phyloP scores from a whole-genome alignment of 1,140 invertebrate species.

The Drosophila kurseongensis region DNA sequence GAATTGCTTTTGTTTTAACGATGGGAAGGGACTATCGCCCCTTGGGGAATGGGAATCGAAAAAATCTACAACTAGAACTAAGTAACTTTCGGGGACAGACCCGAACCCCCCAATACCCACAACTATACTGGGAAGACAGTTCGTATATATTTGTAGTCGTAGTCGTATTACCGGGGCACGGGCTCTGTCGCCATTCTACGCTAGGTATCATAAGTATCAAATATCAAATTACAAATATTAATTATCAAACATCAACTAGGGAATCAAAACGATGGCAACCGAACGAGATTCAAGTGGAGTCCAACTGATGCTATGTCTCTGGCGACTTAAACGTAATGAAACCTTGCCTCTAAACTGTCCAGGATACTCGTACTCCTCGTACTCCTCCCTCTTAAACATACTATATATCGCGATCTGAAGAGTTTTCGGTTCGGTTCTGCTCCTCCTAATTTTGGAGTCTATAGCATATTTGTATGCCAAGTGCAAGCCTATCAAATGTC shows the following conservation, averaged over 20 bases:
- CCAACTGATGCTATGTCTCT: slow-evolving; percentile 12
- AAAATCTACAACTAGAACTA: slow-evolving; percentile 64
- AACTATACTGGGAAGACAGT: slow-evolving; percentile 29
- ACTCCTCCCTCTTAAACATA: slow-evolving; percentile 1
- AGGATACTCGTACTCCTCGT: slow-evolving; percentile 8
- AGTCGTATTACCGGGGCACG: slow-evolving; percentile 37
- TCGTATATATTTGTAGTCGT: slow-evolving; percentile 25
- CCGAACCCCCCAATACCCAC: slow-evolving; percentile 3
- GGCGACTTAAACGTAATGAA: slow-evolving; percentile 73
- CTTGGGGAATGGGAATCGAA: slow-evolving; percentile 27
- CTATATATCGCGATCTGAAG: slow-evolving; percentile 13
- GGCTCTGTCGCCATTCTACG: not conserved
- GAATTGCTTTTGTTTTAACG: slow-evolving; percentile 68
- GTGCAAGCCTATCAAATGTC: slow-evolving; percentile 56
- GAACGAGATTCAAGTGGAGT: slow-evolving; percentile 49
- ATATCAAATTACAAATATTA: slow-evolving; percentile 10
- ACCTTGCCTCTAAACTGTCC: slow-evolving; percentile 52
- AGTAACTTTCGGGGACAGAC: slow-evolving; percentile 30
- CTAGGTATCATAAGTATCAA: slow-evolving; percentile 9
- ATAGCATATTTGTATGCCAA: slow-evolving; percentile 17
- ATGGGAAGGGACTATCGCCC: not conserved
- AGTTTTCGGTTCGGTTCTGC: not conserved
- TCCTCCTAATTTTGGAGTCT: not conserved
- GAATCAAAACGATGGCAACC: slow-evolving; percentile 24
- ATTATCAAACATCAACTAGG: slow-evolving; percentile 23